Percentiles rank a stretch among this genome's conserved stretches.
phyloP scores from a whole-genome alignment of 2,888 invertebrate species.

The Hedya salicella region DNA sequence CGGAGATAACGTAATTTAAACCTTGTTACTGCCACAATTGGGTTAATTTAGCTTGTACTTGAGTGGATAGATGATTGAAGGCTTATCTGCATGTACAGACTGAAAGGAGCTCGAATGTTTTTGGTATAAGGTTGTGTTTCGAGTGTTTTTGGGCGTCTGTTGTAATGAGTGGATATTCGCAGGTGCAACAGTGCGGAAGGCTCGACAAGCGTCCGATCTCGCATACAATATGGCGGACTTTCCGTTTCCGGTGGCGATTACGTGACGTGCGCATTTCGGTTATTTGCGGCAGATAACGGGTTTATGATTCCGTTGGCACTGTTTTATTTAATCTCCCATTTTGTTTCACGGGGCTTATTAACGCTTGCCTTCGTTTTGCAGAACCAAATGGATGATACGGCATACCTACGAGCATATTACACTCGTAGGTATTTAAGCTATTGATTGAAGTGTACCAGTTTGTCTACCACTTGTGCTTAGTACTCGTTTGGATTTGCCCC shows the following conservation, averaged over 20 bases:
- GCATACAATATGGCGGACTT: conserved; percentile 80
- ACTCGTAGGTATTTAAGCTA: neutral
- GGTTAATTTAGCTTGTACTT: conserved; percentile 33
- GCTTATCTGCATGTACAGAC: conserved; percentile 28
- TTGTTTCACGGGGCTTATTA: conserved; percentile 21
- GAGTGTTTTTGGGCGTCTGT: conserved; percentile 37
- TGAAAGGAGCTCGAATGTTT: neutral
- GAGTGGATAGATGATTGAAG: conserved; percentile 39
- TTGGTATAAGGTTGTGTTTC: conserved; percentile 44
- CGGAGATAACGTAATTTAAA: conserved; percentile 47
- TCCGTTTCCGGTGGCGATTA: conserved; percentile 80
- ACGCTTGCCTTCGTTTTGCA: neutral
- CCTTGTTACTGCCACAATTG: conserved; percentile 41
- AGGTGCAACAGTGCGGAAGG: conserved; percentile 80
- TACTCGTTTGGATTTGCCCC: neutral
- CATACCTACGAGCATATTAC: neutral
- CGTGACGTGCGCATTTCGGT: conserved; percentile 63
- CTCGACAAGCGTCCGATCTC: conserved; percentile 77
- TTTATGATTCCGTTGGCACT: conserved; percentile 32
- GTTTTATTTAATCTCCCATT: conserved; percentile 24
- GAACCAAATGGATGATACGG: neutral
- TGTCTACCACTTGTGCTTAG: neutral
- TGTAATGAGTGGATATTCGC: conserved; percentile 61
- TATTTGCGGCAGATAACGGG: conserved; percentile 54
- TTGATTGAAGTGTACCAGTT: neutral